Base-by-base conservation (phyloP, 2,113 vertebrate species). In the Triplophysa rosa region DNA sequence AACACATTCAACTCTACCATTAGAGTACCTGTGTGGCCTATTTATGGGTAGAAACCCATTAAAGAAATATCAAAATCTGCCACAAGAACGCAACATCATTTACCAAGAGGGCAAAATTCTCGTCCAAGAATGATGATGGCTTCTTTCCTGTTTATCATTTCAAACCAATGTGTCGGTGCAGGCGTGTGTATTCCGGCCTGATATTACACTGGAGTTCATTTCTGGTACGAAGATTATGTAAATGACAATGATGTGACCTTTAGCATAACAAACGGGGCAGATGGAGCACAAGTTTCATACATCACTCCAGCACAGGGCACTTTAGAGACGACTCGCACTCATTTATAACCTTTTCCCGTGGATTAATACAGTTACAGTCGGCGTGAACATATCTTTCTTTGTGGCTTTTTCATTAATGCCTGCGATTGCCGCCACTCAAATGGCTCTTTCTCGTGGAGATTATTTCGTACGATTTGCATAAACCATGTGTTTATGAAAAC, bases 181-280 rank as follows among this genome's bases (percentile, higher is more conserved):
- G 59, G 52, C 47, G 67, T 40, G 68, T 58, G 64, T 71, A 84
- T 69, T 79, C 33, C 40, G 63, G 63, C 42, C 63, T 90, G 89
- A 93, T 91, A 92, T 94, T 90, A 92, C 88, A 81, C 17, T 42
- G 85, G 91, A 92, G 90, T 91, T 94, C 91, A 92, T 94, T 93
- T 91, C 92, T 92, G 90, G 89, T 71, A 84, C 91, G 80, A 87
- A 94, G 93, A 90, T 94, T 95, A 96, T 95, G 95, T 94, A 96
- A 97, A 96, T 96, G 89, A 83, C 93, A 94, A 90, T 90, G 92
- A 94, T 91, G 92, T 95, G 95, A 97, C 95, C 95, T 96, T 95
- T 95, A 95, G 94, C 92, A 94, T 91, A 93, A 91, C 89, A 89
- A 93, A 92, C 92, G 94, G 93, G 93, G 94, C 94, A 92, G 89